phyloP scores from a whole-genome alignment of 1,140 invertebrate species.

The Ceratosolen fusciceps region DNA sequence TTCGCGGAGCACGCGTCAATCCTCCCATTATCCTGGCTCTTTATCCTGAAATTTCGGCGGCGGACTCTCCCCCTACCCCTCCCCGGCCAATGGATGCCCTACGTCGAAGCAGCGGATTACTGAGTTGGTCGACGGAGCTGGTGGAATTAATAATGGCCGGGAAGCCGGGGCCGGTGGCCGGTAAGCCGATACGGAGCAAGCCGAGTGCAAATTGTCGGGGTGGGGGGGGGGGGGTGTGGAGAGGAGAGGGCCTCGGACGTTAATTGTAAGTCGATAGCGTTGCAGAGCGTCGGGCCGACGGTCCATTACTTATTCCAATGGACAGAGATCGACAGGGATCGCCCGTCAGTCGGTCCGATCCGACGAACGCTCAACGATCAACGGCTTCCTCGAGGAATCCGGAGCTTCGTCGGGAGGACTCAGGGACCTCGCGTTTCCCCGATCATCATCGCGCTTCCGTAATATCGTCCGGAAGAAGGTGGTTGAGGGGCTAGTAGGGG shows the following conservation, averaged over 20 bases:
- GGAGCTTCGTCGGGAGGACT: too few species aligned
- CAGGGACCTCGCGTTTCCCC: too few species aligned
- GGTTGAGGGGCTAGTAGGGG: background rate
- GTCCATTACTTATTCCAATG: conserved; percentile 36
- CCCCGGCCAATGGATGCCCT: background rate
- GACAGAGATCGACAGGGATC: conserved; percentile 35
- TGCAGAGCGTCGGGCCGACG: conserved; percentile 56
- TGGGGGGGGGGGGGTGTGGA: background rate
- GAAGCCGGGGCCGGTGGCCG: conserved; percentile 32
- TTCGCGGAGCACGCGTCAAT: background rate
- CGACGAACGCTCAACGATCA: too few species aligned
- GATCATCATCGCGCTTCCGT: too few species aligned
- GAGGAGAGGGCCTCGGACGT: conserved; percentile 58
- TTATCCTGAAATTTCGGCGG: conserved; percentile 29
- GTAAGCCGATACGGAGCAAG: conserved; percentile 67
- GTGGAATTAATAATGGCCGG: background rate
- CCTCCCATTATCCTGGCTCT: background rate
- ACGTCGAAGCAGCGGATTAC: background rate
- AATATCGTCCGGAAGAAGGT: background rate
- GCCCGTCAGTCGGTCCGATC: conserved; percentile 11
- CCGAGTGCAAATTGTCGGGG: conserved; percentile 68
- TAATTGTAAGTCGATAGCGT: conserved; percentile 67
- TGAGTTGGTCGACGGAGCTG: background rate
- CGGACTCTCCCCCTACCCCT: too few species aligned
- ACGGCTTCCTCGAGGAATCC: too few species aligned